Conservation (phyloP, 2,113 vertebrate genomes). For the Entomyzon cyanotis region DNA sequence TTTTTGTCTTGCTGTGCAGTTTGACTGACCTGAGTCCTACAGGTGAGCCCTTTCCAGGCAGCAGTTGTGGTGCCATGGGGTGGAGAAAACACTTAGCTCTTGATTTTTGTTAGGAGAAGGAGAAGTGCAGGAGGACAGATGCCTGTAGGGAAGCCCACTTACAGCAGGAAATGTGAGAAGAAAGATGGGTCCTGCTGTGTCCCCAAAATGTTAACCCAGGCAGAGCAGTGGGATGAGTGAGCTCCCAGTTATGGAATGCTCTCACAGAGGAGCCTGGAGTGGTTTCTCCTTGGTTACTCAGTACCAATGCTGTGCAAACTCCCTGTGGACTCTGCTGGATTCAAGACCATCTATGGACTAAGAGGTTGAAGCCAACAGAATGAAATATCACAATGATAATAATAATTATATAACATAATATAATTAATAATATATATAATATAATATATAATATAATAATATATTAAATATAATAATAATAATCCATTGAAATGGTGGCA, state of each 20-base stretch:
- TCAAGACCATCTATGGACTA: not conserved
- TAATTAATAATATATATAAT: no score
- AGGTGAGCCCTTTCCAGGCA: not conserved
- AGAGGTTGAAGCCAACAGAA: not conserved
- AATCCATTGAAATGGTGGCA: not conserved
- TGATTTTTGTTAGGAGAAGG: not conserved
- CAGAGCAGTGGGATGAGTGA: not conserved
- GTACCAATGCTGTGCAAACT: not conserved
- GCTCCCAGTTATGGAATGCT: not conserved
- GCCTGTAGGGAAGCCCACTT: not conserved
- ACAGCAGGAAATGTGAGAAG: not conserved
- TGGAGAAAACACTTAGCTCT: not conserved
- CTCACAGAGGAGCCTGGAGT: accelerated
- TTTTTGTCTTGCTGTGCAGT: not conserved
- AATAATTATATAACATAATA: no score
- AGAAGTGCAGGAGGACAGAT: not conserved
- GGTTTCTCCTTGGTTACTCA: not conserved
- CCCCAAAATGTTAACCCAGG: not conserved
- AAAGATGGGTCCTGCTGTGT: not conserved
- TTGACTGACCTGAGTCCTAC: not conserved
- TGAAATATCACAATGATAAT: not conserved
- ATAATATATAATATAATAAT: no score
- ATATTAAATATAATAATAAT: no score
- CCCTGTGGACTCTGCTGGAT: accelerated
- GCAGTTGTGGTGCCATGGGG: not conserved